phyloP scores from a whole-genome alignment of 2,888 invertebrate genomes.

The Sphaerophoria rueppellii region DNA sequence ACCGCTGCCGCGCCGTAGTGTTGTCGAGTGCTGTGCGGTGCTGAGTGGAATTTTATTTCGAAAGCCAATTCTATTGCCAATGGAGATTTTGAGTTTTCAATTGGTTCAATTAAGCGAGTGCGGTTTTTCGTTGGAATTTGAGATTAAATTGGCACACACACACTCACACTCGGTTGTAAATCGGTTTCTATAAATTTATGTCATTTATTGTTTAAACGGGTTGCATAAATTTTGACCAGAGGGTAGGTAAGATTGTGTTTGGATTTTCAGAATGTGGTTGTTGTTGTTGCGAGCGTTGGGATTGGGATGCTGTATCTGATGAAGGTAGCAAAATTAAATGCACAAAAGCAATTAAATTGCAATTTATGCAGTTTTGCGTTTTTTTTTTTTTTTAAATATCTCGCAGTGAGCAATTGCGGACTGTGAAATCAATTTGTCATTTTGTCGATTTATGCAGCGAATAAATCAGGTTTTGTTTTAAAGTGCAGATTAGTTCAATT shows the following conservation, averaged over 20 bases:
- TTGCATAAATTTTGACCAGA: constrained; percentile 45
- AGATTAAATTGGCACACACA: not conserved
- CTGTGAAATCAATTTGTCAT: constrained; percentile 66
- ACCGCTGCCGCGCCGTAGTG: too few species aligned
- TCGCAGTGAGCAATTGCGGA: constrained; percentile 55
- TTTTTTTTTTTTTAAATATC: too few species aligned
- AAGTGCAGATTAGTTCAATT: constrained; percentile 49
- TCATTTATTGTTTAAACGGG: constrained; percentile 18
- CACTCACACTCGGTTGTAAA: not conserved
- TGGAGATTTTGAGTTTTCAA: constrained; percentile 59
- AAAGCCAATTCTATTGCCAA: constrained; percentile 10
- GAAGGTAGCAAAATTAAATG: constrained; percentile 22
- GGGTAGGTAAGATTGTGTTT: constrained; percentile 39
- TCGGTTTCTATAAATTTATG: constrained; percentile 21
- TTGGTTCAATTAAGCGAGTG: constrained; percentile 52
- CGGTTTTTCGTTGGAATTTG: not conserved
- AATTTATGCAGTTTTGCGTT: constrained; percentile 62
- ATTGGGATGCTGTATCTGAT: too few species aligned
- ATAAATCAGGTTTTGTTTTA: constrained; percentile 42
- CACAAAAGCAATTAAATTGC: constrained; percentile 67
- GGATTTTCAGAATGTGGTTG: not conserved
- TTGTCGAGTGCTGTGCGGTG: constrained; percentile 21
- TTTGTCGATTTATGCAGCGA: constrained; percentile 58
- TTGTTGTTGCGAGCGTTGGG: not conserved
- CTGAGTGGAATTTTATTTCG: constrained; percentile 43